Percentiles rank a stretch among this genome's conserved stretches.
phyloP scores from a whole-genome alignment of 2,888 invertebrate species.

The Drosophila leonis region DNA sequence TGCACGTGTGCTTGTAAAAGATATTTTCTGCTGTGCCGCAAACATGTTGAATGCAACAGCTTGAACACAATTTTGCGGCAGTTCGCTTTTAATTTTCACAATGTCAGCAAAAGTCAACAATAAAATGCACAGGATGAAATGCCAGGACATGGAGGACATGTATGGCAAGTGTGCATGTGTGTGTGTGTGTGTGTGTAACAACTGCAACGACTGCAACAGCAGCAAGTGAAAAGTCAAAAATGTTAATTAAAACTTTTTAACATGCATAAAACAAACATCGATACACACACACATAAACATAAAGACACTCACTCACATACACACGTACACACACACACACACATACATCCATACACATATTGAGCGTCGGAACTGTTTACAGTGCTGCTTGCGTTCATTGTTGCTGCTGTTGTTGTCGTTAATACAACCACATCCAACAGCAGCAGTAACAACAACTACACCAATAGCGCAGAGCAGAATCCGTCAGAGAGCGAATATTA shows the following conservation, averaged over 20 bases:
- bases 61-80: slow-evolving; percentile 51
- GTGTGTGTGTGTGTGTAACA: slow-evolving; percentile 24
- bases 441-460: slow-evolving; percentile 20
- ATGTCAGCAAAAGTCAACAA: slow-evolving; percentile 76
- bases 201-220: slow-evolving; percentile 39
- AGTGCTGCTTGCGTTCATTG: slow-evolving; percentile 15
- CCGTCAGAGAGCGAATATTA: not conserved
- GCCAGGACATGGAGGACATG: slow-evolving; percentile 25
- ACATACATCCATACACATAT: slow-evolving; percentile 1
- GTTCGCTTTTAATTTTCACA: slow-evolving; percentile 60
- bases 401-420: slow-evolving; percentile 43
- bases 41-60: slow-evolving; percentile 46
- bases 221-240: slow-evolving; percentile 75
- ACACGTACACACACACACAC: slow-evolving; percentile 14
- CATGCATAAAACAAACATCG: slow-evolving; percentile 72
- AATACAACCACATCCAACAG: slow-evolving; percentile 41
- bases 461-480: not conserved
- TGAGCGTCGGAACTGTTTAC: slow-evolving; percentile 45
- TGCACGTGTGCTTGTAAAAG: slow-evolving; percentile 11
- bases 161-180: not conserved
- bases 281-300: slow-evolving; percentile 29
- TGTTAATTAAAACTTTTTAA: slow-evolving; percentile 80
- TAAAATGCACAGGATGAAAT: slow-evolving; percentile 44
- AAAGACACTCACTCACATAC: slow-evolving; percentile 8
- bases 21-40: slow-evolving; percentile 39